Percentiles rank a stretch among this genome's conserved stretches.
These are phyloP conservation scores for Alethe diademata DNA, from an alignment of 2,113 vertebrate species.

Conservation along the genomic window DNA sequence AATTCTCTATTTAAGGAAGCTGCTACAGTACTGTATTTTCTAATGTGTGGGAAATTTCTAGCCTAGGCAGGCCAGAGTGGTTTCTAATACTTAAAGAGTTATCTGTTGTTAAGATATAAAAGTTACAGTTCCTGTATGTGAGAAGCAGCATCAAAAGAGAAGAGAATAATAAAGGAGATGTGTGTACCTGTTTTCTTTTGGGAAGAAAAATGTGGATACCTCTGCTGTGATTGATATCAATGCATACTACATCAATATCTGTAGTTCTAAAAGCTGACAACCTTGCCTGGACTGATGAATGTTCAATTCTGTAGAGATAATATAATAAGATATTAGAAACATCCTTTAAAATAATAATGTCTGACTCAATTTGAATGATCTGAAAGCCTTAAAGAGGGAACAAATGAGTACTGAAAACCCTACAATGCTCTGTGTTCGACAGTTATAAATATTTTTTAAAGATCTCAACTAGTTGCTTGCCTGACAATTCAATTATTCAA, in stretches of 20 bases:
- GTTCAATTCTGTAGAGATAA: neutral
- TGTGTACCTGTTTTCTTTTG: neutral
- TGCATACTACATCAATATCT: neutral
- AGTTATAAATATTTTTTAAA: constrained; percentile 23
- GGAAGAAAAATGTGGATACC: neutral
- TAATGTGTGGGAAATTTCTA: neutral
- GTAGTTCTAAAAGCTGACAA: constrained; percentile 1
- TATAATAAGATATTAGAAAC: constrained; percentile 25
- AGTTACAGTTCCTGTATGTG: neutral
- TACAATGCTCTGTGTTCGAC: neutral
- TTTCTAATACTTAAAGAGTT: neutral
- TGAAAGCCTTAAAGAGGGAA: constrained; percentile 17
- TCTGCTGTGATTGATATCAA: neutral
- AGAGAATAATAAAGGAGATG: neutral
- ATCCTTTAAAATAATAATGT: constrained; percentile 41
- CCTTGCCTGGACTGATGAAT: constrained; percentile 1
- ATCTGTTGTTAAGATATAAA: neutral
- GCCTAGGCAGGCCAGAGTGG: neutral
- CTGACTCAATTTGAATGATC: neutral
- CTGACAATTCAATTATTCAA: constrained; percentile 51
- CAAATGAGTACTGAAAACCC: neutral
- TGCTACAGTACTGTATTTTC: neutral
- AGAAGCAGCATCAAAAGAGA: neutral
- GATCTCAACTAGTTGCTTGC: neutral
- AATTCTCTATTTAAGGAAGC: neutral